Percentiles rank a stretch among this genome's conserved stretches.
These are phyloP conservation scores for Gila orcuttii DNA, from an alignment of 2,113 vertebrate genomes.

Conservation along the genomic window DNA sequence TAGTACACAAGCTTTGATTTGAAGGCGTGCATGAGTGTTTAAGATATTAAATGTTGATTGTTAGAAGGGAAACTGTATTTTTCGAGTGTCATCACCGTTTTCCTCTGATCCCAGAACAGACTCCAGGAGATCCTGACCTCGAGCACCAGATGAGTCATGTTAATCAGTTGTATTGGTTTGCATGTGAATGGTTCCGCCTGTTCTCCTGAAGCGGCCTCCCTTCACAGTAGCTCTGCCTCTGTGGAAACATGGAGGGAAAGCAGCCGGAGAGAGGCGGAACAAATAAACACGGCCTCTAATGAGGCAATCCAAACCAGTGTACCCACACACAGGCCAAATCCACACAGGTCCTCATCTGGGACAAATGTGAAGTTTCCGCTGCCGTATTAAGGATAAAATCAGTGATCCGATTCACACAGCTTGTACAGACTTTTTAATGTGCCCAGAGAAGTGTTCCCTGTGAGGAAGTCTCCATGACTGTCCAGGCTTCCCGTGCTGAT, in stretches of 20 bases:
- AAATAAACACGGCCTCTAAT: constrained; percentile 5
- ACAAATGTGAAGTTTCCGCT: neutral
- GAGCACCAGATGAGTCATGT: neutral
- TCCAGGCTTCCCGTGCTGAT: neutral
- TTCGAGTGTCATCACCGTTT: neutral
- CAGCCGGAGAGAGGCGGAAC: constrained; percentile 4
- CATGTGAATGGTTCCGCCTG: neutral
- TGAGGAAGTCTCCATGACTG: neutral
- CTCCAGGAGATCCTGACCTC: neutral
- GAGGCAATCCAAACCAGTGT: neutral
- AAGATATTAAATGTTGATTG: neutral
- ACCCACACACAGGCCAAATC: constrained; percentile 6
- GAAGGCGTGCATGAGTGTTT: neutral
- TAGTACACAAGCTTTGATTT: neutral
- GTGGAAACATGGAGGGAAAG: constrained; percentile 18
- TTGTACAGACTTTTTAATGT: neutral
- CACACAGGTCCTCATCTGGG: neutral
- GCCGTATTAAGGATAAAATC: neutral
- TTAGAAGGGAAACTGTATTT: neutral
- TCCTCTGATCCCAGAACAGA: constrained; percentile 6
- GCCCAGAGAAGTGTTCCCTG: neutral
- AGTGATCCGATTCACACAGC: neutral
- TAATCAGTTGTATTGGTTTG: neutral
- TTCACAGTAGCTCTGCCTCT: constrained; percentile 15
- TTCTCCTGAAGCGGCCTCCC: neutral